A percentile compares a stretch with the other conserved stretches of the same genome.
These are phyloP conservation scores for Drosophila phalerata DNA, from an alignment of 2,888 invertebrate species.

Conservation along the genomic window DNA sequence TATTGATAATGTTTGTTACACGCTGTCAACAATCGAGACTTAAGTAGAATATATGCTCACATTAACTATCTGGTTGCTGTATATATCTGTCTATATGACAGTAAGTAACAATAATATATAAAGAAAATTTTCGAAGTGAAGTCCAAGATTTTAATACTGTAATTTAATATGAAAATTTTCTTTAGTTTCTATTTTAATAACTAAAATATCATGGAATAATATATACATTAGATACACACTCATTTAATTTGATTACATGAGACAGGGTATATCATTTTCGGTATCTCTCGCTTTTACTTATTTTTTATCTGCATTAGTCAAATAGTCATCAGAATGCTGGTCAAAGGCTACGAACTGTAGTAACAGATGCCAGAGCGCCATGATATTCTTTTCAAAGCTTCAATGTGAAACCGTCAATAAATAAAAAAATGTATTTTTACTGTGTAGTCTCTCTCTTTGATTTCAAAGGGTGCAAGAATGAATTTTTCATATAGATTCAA, in stretches of 20 bases:
- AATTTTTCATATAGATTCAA: not conserved
- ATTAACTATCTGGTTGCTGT: too few relatives aligned
- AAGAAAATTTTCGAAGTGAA: not conserved
- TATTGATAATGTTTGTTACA: not conserved
- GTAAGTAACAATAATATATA: not conserved
- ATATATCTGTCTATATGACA: not conserved
- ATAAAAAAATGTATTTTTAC: conserved; percentile 48
- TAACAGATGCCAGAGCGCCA: conserved; percentile 21
- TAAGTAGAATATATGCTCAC: too few relatives aligned
- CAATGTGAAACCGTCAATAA: conserved; percentile 39
- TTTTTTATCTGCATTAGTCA: conserved; percentile 37
- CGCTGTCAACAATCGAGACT: not conserved
- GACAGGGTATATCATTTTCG: not conserved
- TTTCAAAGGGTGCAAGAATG: not conserved
- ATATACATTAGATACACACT: not conserved
- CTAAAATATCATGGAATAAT: not conserved
- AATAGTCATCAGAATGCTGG: conserved; percentile 51
- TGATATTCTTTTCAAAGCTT: not conserved
- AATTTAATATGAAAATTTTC: not conserved
- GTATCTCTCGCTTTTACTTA: not conserved
- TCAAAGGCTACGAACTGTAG: conserved; percentile 10
- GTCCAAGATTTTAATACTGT: not conserved
- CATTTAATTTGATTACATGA: not conserved
- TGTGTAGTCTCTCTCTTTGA: conserved; percentile 17
- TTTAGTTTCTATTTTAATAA: not conserved